Conservation (phyloP, 2,113 vertebrate genomes). For the Calyptommatus sinebrachiatus region DNA sequence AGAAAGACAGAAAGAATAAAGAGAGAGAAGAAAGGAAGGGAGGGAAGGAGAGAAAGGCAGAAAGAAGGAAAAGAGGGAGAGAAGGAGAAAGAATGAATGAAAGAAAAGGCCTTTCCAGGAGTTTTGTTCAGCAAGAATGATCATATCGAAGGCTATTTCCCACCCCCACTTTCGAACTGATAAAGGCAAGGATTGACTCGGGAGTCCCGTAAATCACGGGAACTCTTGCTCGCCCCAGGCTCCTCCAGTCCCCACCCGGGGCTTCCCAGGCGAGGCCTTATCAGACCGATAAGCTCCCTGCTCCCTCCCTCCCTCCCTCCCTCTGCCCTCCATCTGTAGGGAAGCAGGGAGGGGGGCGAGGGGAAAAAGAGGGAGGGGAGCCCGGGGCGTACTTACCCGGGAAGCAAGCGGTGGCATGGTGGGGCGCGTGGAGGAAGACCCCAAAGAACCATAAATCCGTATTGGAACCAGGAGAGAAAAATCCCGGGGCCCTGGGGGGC, state of each 20-base stretch:
- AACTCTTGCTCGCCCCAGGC: neutral
- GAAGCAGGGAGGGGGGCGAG: neutral
- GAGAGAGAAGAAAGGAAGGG: too few relatives aligned
- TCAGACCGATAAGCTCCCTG: constrained; percentile 75
- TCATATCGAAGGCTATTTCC: too few relatives aligned
- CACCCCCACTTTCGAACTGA: too few relatives aligned
- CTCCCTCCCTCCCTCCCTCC: constrained; percentile 29
- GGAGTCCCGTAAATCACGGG: constrained; percentile 61
- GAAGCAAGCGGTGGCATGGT: constrained; percentile 23
- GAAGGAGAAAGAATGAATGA: too few relatives aligned
- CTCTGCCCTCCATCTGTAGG: neutral
- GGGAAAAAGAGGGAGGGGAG: neutral
- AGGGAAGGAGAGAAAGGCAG: too few relatives aligned
- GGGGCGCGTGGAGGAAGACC: constrained; percentile 11
- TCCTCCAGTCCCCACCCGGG: constrained; percentile 34
- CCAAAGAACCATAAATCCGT: constrained; percentile 27
- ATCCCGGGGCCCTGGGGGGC: constrained; percentile 8
- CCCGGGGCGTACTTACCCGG: constrained; percentile 49
- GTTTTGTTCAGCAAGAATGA: neutral
- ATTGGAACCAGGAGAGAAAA: constrained; percentile 3
- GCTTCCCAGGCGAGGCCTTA: constrained; percentile 53
- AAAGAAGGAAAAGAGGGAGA: too few relatives aligned
- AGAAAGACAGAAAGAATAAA: too few relatives aligned
- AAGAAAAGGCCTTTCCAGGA: neutral
- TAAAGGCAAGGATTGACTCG: constrained; percentile 49